These are phyloP conservation scores for Quadroppia sp. DNA, from an alignment of 2,888 invertebrate genomes.

Conservation along the genomic window DNA sequence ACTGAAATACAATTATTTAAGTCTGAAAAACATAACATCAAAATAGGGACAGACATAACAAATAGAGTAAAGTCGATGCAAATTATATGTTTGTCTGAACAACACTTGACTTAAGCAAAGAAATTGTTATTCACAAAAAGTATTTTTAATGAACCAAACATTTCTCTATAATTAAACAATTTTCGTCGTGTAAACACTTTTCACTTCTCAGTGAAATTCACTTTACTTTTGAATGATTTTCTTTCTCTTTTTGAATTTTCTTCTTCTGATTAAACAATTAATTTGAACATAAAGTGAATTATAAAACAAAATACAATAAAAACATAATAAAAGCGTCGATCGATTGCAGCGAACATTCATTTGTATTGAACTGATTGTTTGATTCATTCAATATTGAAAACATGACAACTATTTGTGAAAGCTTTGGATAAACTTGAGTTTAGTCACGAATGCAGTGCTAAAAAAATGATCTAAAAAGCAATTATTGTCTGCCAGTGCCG, in stretches of 20 bases:
- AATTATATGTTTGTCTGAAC: constrained; percentile 25
- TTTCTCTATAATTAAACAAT: constrained; percentile 24
- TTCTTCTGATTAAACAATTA: too few relatives aligned
- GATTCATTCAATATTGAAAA: neutral
- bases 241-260: too few relatives aligned
- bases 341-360: neutral
- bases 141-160: constrained; percentile 15
- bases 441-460: constrained; percentile 22
- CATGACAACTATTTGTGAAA: constrained; percentile 15
- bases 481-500: constrained; percentile 11
- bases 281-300: too few relatives aligned
- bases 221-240: neutral
- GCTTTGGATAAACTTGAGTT: neutral
- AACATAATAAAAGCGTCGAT: neutral
- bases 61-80: neutral
- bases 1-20: neutral
- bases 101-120: neutral
- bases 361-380: neutral
- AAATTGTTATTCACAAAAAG: neutral
- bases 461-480: constrained; percentile 34
- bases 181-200: neutral
- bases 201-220: neutral
- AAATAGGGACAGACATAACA: neutral
- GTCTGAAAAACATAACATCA: neutral
- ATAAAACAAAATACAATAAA: neutral